A percentile compares a stretch with the other conserved stretches of the same genome.
Evolutionary conservation across 1,140 invertebrate species (phyloP).

Genomic region (Calosoma granatense): DNA sequence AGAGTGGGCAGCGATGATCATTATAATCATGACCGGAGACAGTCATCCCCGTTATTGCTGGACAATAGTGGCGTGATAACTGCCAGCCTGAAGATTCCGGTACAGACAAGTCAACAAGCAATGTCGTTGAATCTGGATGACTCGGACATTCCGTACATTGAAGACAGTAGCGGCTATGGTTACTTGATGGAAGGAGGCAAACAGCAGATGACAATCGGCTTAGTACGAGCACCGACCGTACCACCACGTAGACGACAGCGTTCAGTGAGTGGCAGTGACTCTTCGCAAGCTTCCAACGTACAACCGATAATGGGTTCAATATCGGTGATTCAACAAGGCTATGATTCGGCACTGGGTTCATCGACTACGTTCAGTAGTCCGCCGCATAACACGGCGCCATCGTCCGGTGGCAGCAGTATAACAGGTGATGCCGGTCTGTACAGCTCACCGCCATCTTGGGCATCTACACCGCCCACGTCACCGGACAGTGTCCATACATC

Average conservation of each 20-base stretch:
- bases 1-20: slow-evolving; percentile 18
- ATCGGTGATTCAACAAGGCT: slow-evolving; percentile 31
- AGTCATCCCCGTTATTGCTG: slow-evolving; percentile 37
- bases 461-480: slow-evolving; percentile 47
- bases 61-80: slow-evolving; percentile 59
- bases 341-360: slow-evolving; percentile 48
- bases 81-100: slow-evolving; percentile 67
- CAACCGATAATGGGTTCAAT: slow-evolving; percentile 38
- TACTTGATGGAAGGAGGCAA: slow-evolving; percentile 17
- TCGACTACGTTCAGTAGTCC: slow-evolving; percentile 42
- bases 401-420: slow-evolving; percentile 30
- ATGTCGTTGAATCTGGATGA: slow-evolving; percentile 46
- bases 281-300: slow-evolving; percentile 32
- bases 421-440: slow-evolving; percentile 31
- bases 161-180: slow-evolving; percentile 38
- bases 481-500: slow-evolving; percentile 40
- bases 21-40: slow-evolving; percentile 26
- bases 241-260: slow-evolving; percentile 28
- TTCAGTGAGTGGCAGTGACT: slow-evolving; percentile 38
- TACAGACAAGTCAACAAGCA: slow-evolving; percentile 37
- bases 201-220: slow-evolving; percentile 29
- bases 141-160: slow-evolving; percentile 60
- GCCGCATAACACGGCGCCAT: slow-evolving; percentile 36
- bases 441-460: slow-evolving; percentile 49
- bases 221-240: slow-evolving; percentile 20